Percentiles rank a stretch among this genome's conserved stretches.
Evolutionary conservation across 2,113 vertebrate genomes (phyloP).

Genomic region (Carassius auratus): DNA sequence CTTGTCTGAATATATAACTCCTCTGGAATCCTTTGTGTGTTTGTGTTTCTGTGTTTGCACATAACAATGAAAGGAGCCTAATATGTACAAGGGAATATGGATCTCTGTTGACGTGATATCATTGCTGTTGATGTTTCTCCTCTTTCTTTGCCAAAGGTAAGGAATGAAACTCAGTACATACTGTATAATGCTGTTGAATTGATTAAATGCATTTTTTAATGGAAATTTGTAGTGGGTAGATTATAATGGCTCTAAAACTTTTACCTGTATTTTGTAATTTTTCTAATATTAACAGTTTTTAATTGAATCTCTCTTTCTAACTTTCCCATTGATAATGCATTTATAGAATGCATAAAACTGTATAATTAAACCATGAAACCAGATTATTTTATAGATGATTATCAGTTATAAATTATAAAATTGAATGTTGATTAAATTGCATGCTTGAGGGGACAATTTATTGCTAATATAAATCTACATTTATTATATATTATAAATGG

Average conservation of each 20-base stretch:
- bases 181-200: background rate
- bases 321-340: too few species aligned
- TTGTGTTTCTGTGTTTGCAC: background rate
- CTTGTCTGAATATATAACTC: constrained; percentile 23
- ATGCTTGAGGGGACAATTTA: background rate
- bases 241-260: background rate
- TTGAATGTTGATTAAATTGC: background rate
- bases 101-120: constrained; percentile 76
- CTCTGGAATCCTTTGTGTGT: constrained; percentile 38
- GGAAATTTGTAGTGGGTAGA: background rate
- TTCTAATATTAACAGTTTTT: too few species aligned
- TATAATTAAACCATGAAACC: too few species aligned
- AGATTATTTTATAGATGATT: too few species aligned
- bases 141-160: constrained; percentile 80
- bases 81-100: constrained; percentile 80
- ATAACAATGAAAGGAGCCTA: constrained; percentile 70
- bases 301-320: too few species aligned
- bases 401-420: too few species aligned
- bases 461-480: background rate
- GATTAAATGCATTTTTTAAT: background rate
- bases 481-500: background rate
- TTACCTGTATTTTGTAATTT: too few species aligned
- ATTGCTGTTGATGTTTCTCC: constrained; percentile 73
- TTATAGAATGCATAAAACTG: too few species aligned
- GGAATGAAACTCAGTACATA: constrained; percentile 24